These are phyloP conservation scores for Colletes collaris DNA, from an alignment of 2,888 invertebrate genomes.

Conservation along the genomic window DNA sequence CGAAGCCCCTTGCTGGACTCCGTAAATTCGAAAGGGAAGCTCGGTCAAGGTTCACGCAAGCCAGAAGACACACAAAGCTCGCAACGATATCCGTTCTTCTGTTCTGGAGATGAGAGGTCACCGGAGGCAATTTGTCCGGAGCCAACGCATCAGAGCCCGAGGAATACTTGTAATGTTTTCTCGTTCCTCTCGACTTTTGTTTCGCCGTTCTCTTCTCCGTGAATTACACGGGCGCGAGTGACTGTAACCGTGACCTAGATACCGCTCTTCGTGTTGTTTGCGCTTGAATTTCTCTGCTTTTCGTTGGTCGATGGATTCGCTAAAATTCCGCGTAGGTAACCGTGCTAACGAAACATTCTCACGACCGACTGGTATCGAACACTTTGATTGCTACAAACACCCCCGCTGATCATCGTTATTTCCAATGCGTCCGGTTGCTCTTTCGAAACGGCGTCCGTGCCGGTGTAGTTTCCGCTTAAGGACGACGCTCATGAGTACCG, in stretches of 20 bases:
- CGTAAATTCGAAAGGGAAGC: too few species aligned
- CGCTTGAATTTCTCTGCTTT: constrained; percentile 41
- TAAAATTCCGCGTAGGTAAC: not conserved
- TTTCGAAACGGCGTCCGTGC: not conserved
- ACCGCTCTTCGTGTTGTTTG: constrained; percentile 47
- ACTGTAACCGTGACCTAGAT: constrained; percentile 66
- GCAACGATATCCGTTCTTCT: constrained; percentile 12
- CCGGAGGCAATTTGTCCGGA: constrained; percentile 49
- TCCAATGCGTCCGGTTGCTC: not conserved
- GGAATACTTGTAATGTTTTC: constrained; percentile 53
- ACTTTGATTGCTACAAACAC: not conserved
- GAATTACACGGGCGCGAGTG: constrained; percentile 18
- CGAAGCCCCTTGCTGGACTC: too few species aligned
- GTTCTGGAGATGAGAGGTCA: constrained; percentile 40
- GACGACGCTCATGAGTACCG: not conserved
- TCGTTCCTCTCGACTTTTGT: constrained; percentile 49
- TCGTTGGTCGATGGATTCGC: constrained; percentile 32
- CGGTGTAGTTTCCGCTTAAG: constrained; percentile 18
- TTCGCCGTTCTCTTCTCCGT: not conserved
- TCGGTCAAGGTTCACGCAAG: too few species aligned
- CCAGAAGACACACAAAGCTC: too few species aligned
- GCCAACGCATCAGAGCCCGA: constrained; percentile 23
- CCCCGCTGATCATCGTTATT: not conserved
- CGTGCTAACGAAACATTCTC: not conserved
- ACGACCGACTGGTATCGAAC: too few species aligned